phyloP scores from a whole-genome alignment of 1,140 invertebrate genomes.

The Copidosoma floridanum region DNA sequence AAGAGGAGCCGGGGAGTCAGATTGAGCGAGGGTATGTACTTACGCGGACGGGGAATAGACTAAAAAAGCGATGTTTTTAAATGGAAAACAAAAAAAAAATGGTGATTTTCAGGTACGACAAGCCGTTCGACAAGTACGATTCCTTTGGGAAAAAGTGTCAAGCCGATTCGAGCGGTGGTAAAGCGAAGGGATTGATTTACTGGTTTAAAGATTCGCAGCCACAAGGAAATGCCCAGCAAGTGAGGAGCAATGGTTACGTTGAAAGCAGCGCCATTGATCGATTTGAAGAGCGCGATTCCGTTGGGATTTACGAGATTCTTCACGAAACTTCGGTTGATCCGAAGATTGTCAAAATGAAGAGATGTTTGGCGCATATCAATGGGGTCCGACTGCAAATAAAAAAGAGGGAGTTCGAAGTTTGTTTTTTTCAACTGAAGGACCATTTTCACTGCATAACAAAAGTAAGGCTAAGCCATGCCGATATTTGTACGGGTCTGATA shows the following conservation, averaged over 20 bases:
- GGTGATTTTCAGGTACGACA: conserved; percentile 28
- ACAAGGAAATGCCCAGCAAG: too few species aligned
- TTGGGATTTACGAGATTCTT: conserved; percentile 22
- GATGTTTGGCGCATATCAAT: conserved; percentile 28
- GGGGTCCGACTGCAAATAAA: conserved; percentile 29
- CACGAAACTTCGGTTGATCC: conserved; percentile 12
- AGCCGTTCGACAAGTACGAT: conserved; percentile 26
- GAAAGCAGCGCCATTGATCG: conserved; percentile 10
- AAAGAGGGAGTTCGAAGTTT: conserved; percentile 17
- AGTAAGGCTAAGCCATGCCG: conserved; percentile 22
- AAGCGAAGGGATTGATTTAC: conserved; percentile 29
- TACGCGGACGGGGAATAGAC: too few species aligned
- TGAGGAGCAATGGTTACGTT: background rate
- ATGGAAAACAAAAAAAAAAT: conserved; percentile 4
- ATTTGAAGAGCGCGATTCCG: background rate
- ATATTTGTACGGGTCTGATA: background rate
- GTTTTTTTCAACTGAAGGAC: conserved; percentile 24
- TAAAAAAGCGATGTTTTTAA: too few species aligned
- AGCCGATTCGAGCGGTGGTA: conserved; percentile 10
- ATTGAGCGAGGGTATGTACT: background rate
- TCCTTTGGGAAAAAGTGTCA: conserved; percentile 30
- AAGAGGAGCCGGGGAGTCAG: background rate
- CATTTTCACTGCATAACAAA: conserved; percentile 26
- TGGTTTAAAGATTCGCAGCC: too few species aligned
- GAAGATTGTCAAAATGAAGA: conserved; percentile 4